Percentiles rank a stretch among this genome's conserved stretches.
Evolutionary conservation across 2,797 vertebrate genomes (phyloP).

Genomic region (Tangara arthus): DNA sequence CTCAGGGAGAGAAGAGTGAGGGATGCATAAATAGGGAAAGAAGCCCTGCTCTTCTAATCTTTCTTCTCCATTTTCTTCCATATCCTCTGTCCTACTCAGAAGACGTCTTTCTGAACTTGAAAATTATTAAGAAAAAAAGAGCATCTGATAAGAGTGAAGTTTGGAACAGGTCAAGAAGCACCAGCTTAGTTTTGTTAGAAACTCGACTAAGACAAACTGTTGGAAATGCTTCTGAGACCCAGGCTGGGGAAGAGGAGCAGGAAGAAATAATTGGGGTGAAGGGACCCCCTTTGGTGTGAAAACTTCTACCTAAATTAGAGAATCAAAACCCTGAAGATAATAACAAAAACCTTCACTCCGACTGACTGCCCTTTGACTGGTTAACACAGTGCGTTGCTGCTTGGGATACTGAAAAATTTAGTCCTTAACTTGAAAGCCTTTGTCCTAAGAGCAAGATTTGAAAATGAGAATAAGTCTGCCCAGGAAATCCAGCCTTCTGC

Average conservation of each 20-base stretch:
- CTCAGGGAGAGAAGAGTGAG: not conserved
- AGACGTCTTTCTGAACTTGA: not conserved
- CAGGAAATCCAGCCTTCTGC: constrained; percentile 1
- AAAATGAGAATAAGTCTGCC: not conserved
- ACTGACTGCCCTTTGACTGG: not conserved
- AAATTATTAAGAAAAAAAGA: not conserved
- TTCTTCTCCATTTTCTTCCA: not conserved
- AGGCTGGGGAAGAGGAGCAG: not conserved
- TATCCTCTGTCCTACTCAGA: not conserved
- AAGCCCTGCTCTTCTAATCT: not conserved
- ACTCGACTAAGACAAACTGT: not conserved
- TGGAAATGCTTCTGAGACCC: not conserved
- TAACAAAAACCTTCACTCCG: not conserved
- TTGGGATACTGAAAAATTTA: not conserved
- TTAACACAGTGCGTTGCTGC: not conserved
- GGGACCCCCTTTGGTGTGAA: not conserved
- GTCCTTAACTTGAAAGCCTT: not conserved
- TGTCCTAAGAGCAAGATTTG: not conserved
- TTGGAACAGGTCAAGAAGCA: not conserved
- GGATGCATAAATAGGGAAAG: not conserved
- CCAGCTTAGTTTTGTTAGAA: not conserved
- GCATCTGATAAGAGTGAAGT: not conserved
- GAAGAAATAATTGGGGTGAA: not conserved
- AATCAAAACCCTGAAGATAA: not conserved
- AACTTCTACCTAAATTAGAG: not conserved